A percentile compares a stretch with the other conserved stretches of the same genome.
phyloP scores from a whole-genome alignment of 92 coral and sea anemone species.

The Parazoanthus atlanticus region DNA sequence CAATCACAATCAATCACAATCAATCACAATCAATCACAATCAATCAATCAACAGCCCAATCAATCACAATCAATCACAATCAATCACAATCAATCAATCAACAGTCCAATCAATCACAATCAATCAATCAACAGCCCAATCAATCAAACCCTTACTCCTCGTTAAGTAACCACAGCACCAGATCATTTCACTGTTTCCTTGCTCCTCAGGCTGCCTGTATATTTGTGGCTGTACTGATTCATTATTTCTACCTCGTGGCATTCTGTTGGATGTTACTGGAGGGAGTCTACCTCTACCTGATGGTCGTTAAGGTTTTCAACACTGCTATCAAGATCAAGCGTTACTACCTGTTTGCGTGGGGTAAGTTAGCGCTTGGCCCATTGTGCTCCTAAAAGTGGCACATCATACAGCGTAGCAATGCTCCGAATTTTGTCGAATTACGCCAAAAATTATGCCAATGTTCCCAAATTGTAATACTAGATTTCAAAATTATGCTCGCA shows the following conservation, averaged over 20 bases:
- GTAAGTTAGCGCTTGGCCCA: constrained; percentile 50
- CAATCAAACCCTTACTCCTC: not conserved
- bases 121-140: not conserved
- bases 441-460: too few relatives aligned
- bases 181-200: not conserved
- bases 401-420: too few relatives aligned
- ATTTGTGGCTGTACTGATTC: constrained; percentile 75
- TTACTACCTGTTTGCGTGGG: constrained; percentile 84
- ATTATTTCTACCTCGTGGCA: constrained; percentile 82
- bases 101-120: not conserved
- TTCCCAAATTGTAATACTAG: too few relatives aligned
- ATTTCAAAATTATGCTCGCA: too few relatives aligned
- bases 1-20: not conserved
- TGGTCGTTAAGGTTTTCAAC: constrained; percentile 87
- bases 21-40: not conserved
- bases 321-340: constrained; percentile 59
- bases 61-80: not conserved
- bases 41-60: not conserved
- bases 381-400: too few relatives aligned
- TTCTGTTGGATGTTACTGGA: constrained; percentile 95
- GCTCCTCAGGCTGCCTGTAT: constrained; percentile 66
- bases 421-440: too few relatives aligned
- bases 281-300: constrained; percentile 79
- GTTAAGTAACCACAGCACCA: too few relatives aligned
- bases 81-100: not conserved